phyloP scores from a whole-genome alignment of 2,113 vertebrate species.

The Tauraco erythrolophus region DNA sequence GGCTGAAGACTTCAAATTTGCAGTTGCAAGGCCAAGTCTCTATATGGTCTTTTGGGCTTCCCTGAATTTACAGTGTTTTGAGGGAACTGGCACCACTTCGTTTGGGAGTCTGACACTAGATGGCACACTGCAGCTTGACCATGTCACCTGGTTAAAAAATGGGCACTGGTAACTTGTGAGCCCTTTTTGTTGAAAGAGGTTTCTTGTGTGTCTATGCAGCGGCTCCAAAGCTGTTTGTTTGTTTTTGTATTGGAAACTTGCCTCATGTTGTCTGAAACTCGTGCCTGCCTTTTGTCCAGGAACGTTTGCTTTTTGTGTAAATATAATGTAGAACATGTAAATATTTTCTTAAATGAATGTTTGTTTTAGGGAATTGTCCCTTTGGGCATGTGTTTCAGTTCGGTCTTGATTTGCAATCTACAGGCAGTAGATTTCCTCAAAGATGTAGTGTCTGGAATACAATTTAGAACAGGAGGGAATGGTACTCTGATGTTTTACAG shows the following conservation, averaged over 20 bases:
- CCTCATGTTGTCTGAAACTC: not conserved
- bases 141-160: not conserved
- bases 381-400: not conserved
- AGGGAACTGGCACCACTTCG: no score
- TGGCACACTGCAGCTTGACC: constrained; percentile 16
- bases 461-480: not conserved
- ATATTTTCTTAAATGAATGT: not conserved
- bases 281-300: not conserved
- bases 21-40: not conserved
- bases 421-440: not conserved
- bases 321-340: not conserved
- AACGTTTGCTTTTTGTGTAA: not conserved
- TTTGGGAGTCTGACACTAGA: not conserved
- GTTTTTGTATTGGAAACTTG: accelerated
- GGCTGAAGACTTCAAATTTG: not conserved
- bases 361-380: not conserved
- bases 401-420: not conserved
- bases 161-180: not conserved
- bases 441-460: not conserved
- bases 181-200: not conserved
- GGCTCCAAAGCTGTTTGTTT: not conserved
- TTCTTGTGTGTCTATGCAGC: not conserved
- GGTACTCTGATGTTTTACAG: not conserved
- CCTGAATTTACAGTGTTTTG: not conserved
- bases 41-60: accelerated